A percentile compares a stretch with the other conserved stretches of the same genome.
Conservation (phyloP, 2,888 invertebrate species). For the Ecdyonurus torrentis region DNA sequence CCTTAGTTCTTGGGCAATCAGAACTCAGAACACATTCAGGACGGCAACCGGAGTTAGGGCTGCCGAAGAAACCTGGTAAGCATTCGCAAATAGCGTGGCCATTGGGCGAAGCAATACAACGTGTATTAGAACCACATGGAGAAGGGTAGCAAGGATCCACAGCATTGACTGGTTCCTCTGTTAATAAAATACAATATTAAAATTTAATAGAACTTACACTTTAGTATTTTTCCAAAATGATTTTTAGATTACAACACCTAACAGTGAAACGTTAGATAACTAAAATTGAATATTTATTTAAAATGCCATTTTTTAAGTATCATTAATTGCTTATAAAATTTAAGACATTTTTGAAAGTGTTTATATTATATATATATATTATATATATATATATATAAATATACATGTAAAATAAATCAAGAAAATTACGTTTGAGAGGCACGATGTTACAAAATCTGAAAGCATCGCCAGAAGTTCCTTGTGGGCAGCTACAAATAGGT, state of each 20-base stretch:
- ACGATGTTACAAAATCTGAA: conserved; percentile 13
- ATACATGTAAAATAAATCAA: not conserved
- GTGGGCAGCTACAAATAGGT: conserved; percentile 22
- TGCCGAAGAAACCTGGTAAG: conserved; percentile 51
- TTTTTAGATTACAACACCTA: not conserved
- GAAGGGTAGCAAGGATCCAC: conserved; percentile 18
- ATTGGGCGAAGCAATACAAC: conserved; percentile 27
- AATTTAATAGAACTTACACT: not conserved
- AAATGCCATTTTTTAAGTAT: not conserved
- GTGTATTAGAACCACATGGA: conserved; percentile 23
- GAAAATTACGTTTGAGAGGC: conserved; percentile 11
- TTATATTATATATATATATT: too few relatives aligned
- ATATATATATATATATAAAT: too few relatives aligned
- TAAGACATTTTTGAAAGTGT: not conserved
- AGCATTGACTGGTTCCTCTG: conserved; percentile 8
- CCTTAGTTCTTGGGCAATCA: conserved; percentile 55
- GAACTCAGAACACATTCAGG: conserved; percentile 34
- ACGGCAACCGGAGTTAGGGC: conserved; percentile 40
- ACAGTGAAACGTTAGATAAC: too few relatives aligned
- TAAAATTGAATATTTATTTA: too few relatives aligned
- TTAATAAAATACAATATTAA: not conserved
- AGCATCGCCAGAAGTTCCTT: conserved; percentile 21
- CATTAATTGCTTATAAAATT: not conserved
- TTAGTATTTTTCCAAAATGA: not conserved
- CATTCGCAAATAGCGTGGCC: conserved; percentile 67